Percentiles rank a stretch among this genome's conserved stretches.
These are phyloP conservation scores for Galeopterus variegatus DNA, from an alignment of 2,113 vertebrate species.

Conservation along the genomic window DNA sequence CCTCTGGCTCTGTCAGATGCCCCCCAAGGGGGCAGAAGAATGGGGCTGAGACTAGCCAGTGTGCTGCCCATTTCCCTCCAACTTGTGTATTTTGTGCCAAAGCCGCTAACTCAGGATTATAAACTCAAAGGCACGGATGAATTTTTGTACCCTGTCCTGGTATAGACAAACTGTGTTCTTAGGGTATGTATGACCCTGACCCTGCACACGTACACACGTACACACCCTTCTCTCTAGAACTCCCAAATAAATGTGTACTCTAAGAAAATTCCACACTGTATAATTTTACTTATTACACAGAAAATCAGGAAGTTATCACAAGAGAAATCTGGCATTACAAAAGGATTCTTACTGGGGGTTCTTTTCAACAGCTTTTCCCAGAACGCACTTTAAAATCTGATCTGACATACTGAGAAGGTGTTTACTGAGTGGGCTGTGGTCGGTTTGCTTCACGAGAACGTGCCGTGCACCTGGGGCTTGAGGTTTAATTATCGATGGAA, in stretches of 20 bases:
- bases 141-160: background rate
- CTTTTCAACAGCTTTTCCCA: background rate
- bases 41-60: background rate
- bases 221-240: background rate
- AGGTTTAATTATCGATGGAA: rapidly evolving
- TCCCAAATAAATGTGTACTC: background rate
- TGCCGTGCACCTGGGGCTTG: rapidly evolving
- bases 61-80: background rate
- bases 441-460: rapidly evolving
- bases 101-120: background rate
- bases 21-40: background rate
- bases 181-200: background rate
- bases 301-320: background rate
- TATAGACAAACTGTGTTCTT: background rate
- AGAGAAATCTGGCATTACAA: background rate
- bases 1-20: background rate
- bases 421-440: rapidly evolving
- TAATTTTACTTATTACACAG: background rate
- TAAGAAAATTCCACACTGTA: background rate
- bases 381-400: rapidly evolving
- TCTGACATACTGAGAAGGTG: rapidly evolving
- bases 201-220: no score
- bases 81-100: background rate
- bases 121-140: background rate
- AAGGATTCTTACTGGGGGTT: background rate